A percentile compares a stretch with the other conserved stretches of the same genome.
Evolutionary conservation across 1,140 invertebrate species (phyloP).

Genomic region (Pachyrhynchus sulphureomaculatus): DNA sequence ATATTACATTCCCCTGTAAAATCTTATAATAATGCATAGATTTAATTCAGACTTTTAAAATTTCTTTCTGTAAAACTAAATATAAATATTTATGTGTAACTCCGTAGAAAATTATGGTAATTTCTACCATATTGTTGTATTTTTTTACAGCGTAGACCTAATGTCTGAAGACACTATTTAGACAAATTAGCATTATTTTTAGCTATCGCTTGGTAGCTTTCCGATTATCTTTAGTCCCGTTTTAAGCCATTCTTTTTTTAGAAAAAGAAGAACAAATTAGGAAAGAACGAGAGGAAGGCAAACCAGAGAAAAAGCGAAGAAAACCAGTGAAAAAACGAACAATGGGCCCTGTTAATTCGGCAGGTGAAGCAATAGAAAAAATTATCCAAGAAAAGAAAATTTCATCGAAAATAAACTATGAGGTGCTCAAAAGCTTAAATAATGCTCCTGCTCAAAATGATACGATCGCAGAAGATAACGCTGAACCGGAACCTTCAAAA

Average conservation of each 20-base stretch:
- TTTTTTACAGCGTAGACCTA: background rate
- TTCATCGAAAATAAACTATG: slow-evolving; percentile 96
- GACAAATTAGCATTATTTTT: too few species aligned
- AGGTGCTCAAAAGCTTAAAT: slow-evolving; percentile 85
- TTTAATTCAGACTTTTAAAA: too few species aligned
- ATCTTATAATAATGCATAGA: too few species aligned
- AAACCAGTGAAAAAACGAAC: slow-evolving; percentile 61
- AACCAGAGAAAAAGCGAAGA: slow-evolving; percentile 73
- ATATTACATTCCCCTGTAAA: too few species aligned
- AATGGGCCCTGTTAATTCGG: slow-evolving; percentile 69
- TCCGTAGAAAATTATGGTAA: too few species aligned
- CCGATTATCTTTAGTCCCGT: too few species aligned
- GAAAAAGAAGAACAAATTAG: slow-evolving; percentile 77
- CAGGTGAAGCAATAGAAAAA: slow-evolving; percentile 91
- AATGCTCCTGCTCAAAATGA: slow-evolving; percentile 52
- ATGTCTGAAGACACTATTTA: too few species aligned
- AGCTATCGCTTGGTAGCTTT: too few species aligned
- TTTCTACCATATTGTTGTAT: background rate
- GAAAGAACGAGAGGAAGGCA: slow-evolving; percentile 75
- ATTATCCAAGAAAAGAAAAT: slow-evolving; percentile 94
- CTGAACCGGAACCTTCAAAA: slow-evolving; percentile 22
- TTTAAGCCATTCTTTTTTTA: too few species aligned
- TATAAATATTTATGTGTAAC: too few species aligned
- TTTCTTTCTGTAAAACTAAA: too few species aligned
- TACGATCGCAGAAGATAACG: slow-evolving; percentile 28